These are phyloP conservation scores for Typhlichthys subterraneus DNA, from an alignment of 2,797 vertebrate genomes.

Conservation along the genomic window DNA sequence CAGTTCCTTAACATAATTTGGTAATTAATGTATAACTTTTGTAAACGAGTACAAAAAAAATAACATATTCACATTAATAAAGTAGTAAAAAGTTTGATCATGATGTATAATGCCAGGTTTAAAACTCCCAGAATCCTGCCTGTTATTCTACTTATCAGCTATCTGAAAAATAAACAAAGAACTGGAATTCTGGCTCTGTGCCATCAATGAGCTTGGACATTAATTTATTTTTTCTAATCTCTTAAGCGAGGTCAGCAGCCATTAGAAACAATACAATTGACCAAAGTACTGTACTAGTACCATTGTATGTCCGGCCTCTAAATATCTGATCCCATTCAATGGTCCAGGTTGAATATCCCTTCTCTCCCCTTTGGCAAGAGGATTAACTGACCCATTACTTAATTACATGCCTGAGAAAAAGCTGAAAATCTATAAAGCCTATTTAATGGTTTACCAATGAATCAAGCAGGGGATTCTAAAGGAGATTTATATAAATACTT, in stretches of 20 bases:
- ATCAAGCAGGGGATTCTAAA: conserved; percentile 45
- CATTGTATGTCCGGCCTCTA: conserved; percentile 23
- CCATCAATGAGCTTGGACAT: neutral
- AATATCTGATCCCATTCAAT: conserved; percentile 46
- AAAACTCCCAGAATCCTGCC: too few relatives aligned
- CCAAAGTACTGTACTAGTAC: conserved; percentile 2
- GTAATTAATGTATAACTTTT: too few relatives aligned
- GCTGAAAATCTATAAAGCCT: conserved; percentile 58
- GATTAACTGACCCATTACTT: conserved; percentile 75
- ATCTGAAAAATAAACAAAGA: conserved; percentile 9
- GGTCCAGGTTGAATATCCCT: conserved; percentile 37
- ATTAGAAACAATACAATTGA: conserved; percentile 4
- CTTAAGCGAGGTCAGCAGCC: conserved; percentile 1
- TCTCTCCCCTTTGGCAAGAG: conserved; percentile 32
- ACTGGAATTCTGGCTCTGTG: conserved; percentile 1
- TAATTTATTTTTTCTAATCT: neutral
- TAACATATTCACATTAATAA: too few relatives aligned
- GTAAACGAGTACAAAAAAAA: too few relatives aligned
- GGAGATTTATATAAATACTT: conserved; percentile 41
- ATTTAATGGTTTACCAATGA: conserved; percentile 55
- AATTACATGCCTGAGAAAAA: conserved; percentile 64
- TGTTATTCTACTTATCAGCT: neutral
- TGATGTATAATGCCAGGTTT: too few relatives aligned
- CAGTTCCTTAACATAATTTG: too few relatives aligned
- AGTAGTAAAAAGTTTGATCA: too few relatives aligned